Conservation (phyloP, 2,888 invertebrate species). For the Tipula vernalis region DNA sequence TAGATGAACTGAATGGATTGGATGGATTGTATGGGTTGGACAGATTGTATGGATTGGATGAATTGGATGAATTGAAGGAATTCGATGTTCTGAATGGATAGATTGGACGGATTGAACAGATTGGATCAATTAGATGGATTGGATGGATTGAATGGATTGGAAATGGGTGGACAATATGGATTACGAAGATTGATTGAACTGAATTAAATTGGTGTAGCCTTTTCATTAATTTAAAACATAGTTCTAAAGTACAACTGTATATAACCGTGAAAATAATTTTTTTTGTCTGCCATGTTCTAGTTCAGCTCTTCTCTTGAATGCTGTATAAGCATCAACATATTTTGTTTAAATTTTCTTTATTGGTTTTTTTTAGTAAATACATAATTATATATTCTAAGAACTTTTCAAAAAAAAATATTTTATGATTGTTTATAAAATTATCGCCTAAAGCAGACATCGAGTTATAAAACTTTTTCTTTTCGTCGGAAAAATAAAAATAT, state of each 20-base stretch:
- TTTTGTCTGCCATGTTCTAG: background rate
- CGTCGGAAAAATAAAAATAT: background rate
- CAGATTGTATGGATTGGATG: too few species aligned
- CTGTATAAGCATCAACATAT: background rate
- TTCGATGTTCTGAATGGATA: background rate
- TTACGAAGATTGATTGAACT: too few species aligned
- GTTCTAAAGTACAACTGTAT: too few species aligned
- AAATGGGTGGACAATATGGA: too few species aligned
- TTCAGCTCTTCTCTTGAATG: background rate
- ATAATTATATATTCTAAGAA: background rate
- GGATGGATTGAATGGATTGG: too few species aligned
- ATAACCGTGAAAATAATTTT: too few species aligned
- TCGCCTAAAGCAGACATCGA: conserved; percentile 8
- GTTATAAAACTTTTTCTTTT: conserved; percentile 5
- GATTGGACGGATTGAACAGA: background rate
- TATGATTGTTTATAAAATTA: conserved; percentile 6
- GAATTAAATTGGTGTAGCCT: too few species aligned
- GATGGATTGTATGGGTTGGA: too few species aligned
- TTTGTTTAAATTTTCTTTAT: background rate
- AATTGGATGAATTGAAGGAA: too few species aligned
- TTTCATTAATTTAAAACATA: too few species aligned
- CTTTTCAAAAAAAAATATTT: background rate
- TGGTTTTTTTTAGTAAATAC: background rate
- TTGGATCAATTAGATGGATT: too few species aligned
- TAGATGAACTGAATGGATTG: too few species aligned